Conservation (phyloP, 2,888 invertebrate species). For the Morinoia aosen region DNA sequence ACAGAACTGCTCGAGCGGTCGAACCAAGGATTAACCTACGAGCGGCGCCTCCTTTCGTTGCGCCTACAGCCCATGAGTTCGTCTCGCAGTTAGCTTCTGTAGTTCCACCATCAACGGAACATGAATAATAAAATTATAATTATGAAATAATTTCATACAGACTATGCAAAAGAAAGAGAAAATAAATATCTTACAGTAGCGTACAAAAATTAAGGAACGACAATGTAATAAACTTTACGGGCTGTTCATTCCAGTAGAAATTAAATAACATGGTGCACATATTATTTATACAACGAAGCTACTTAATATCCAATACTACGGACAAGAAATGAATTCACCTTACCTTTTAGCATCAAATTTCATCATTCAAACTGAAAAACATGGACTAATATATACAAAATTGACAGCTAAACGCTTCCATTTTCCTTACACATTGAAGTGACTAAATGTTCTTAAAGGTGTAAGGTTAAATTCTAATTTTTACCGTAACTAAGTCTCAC, state of each 20-base stretch:
- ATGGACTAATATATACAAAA: background rate
- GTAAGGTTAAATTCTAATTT: background rate
- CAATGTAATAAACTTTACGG: too few relatives aligned
- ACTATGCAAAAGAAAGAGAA: background rate
- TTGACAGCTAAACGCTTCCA: background rate
- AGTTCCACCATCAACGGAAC: background rate
- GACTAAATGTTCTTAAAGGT: background rate
- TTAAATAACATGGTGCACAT: background rate
- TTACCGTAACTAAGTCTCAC: background rate
- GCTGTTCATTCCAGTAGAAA: background rate
- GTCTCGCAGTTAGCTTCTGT: too few relatives aligned
- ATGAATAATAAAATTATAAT: background rate
- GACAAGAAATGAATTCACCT: background rate
- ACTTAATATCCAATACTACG: background rate
- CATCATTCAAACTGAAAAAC: background rate
- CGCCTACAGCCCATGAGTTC: too few relatives aligned
- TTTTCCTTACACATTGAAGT: background rate
- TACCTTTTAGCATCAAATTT: background rate
- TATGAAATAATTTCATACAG: background rate
- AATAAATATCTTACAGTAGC: background rate
- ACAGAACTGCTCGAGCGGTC: too few relatives aligned
- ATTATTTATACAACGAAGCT: background rate
- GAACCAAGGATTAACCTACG: too few relatives aligned
- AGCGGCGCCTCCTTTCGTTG: too few relatives aligned
- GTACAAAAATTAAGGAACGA: too few relatives aligned